A percentile compares a stretch with the other conserved stretches of the same genome.
Evolutionary conservation across 2,797 vertebrate species (phyloP).

Genomic region (Enteromius treurensis): DNA sequence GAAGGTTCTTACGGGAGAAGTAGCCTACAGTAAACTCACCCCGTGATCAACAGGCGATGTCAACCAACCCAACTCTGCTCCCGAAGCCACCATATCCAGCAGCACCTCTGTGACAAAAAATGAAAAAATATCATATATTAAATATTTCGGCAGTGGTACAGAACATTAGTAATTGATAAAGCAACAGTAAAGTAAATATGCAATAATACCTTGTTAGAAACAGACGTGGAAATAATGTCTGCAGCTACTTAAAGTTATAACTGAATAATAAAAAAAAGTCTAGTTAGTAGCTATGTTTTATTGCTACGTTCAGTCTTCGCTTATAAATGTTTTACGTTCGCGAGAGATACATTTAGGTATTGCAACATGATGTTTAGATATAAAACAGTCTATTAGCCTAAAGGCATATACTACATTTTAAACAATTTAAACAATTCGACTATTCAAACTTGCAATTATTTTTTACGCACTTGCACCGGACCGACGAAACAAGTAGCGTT

Average conservation of each 20-base stretch:
- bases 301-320: background rate
- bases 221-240: background rate
- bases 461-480: background rate
- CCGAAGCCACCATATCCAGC: constrained; percentile 88
- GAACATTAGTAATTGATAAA: background rate
- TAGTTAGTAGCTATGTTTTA: background rate
- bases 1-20: background rate
- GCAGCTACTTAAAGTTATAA: background rate
- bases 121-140: background rate
- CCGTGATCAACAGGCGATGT: constrained; percentile 86
- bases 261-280: background rate
- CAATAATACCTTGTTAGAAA: background rate
- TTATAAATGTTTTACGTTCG: background rate
- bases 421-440: background rate
- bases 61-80: constrained; percentile 94
- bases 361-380: background rate
- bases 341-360: background rate
- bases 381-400: background rate
- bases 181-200: background rate
- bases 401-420: background rate
- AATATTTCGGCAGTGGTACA: background rate
- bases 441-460: background rate
- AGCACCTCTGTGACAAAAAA: constrained; percentile 83
- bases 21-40: constrained; percentile 78
- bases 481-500: background rate